A percentile compares a stretch with the other conserved stretches of the same genome.
phyloP scores from a whole-genome alignment of 1,140 invertebrate species.

The Lepidotrigona ventralis region DNA sequence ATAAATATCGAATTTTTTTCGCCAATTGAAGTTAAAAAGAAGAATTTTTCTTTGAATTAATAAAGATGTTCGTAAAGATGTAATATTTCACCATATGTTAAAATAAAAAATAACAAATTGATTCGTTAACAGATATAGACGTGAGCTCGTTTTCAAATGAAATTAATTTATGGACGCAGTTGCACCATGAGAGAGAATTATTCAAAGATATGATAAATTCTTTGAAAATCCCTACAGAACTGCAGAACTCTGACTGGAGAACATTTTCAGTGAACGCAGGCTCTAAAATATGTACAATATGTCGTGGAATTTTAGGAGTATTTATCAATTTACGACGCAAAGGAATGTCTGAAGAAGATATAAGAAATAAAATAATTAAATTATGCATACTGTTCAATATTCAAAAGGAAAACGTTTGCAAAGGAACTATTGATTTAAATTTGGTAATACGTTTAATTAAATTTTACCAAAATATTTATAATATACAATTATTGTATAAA shows the following conservation, averaged over 20 bases:
- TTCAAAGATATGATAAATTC: constrained; percentile 57
- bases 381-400: constrained; percentile 81
- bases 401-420: constrained; percentile 81
- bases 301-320: constrained; percentile 77
- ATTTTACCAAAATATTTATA: constrained; percentile 1
- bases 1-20: background rate
- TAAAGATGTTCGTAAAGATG: background rate
- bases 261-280: constrained; percentile 24
- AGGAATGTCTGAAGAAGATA: constrained; percentile 71
- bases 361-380: constrained; percentile 73
- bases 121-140: constrained; percentile 33
- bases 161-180: constrained; percentile 63
- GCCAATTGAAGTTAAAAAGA: background rate
- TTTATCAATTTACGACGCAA: constrained; percentile 74
- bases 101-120: background rate
- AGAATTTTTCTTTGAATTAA: background rate
- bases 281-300: constrained; percentile 79
- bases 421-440: constrained; percentile 81
- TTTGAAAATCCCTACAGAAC: constrained; percentile 59
- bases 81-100: background rate
- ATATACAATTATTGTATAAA: background rate
- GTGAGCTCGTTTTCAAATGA: constrained; percentile 51
- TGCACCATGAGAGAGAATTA: constrained; percentile 42
- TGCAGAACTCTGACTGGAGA: constrained; percentile 55
- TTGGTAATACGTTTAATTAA: constrained; percentile 70